These are phyloP conservation scores for Brachycybe producta DNA, from an alignment of 2,888 invertebrate species.

Conservation along the genomic window DNA sequence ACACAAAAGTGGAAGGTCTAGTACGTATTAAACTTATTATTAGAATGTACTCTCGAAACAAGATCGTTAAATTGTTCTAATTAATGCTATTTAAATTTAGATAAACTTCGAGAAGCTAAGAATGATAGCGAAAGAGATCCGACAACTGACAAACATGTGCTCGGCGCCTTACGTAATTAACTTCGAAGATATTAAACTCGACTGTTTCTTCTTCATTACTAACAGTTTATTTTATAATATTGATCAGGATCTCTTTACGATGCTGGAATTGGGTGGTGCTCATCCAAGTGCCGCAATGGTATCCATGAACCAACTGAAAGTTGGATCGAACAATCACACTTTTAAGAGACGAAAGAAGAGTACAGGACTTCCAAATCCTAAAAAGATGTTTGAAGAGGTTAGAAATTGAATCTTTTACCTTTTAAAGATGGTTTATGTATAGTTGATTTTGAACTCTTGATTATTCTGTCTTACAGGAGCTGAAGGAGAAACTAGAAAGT, in stretches of 20 bases:
- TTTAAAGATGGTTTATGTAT: no score
- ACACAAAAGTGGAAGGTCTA: slow-evolving; percentile 71
- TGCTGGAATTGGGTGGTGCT: slow-evolving; percentile 72
- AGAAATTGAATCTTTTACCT: slow-evolving; percentile 20
- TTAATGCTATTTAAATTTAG: no score
- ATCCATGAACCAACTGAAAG: slow-evolving; percentile 71
- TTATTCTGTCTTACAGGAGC: no score
- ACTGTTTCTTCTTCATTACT: slow-evolving; percentile 8
- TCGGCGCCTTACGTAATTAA: slow-evolving; percentile 56
- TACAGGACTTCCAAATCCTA: slow-evolving; percentile 80
- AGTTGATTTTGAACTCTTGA: no score
- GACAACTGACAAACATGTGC: slow-evolving; percentile 83
- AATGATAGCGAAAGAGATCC: slow-evolving; percentile 95
- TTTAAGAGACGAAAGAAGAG: slow-evolving; percentile 82
- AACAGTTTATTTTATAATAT: slow-evolving; percentile 3
- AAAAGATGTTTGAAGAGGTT: slow-evolving; percentile 94
- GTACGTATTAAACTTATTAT: slow-evolving; percentile 32
- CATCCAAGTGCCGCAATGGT: slow-evolving; percentile 80
- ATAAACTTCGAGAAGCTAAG: slow-evolving; percentile 95
- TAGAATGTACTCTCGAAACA: background rate
- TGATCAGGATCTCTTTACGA: slow-evolving; percentile 55
- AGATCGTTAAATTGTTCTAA: no score
- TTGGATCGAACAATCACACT: slow-evolving; percentile 51
- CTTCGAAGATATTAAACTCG: no score
- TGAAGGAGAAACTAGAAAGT: no score